Evolutionary conservation across 2,888 invertebrate genomes (phyloP), one percentile per base, ranked within the genome.

Genomic region (Cephus spinipes): DNA sequence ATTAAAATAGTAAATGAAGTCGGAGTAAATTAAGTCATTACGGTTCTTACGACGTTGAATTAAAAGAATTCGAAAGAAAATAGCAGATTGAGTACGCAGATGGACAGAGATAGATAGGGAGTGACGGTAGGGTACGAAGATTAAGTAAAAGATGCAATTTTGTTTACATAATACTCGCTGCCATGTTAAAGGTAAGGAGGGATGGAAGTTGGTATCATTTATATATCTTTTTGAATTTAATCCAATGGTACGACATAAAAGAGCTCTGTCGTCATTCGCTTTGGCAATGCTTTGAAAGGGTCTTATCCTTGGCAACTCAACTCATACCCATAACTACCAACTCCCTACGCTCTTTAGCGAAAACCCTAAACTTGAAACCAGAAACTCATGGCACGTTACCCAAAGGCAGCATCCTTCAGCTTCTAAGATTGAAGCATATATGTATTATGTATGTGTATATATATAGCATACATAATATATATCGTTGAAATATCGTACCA

Each of bases 161-260:
- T 12, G 23, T 9, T 23, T 0, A 55, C 9, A 9, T 6, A 55
- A 55, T 55, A 55, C 55, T 15, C 55, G 55, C 0, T 9, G 9
- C 55, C 55, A 55, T 55, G 23, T 23, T 55, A 0, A 23, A 55
- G 40, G 23, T 9, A 55, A 71, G 2, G 71, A 33, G 32, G 71
- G 12, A 15, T 32, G 15, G 15, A 31, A 71, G 31, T 12, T 15
- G 71, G 71, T 12, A 33, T 71, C 32, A 71, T 23, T 71, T 15
- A 23, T 71, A 71, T 71, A 33, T 71, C 71, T 71, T 71, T 71
- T 71, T 33, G 31, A 71, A 33, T 71, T 71, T 71, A 71, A 69
- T 69, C 11, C 30, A 69, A 33, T 71, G 71, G 9, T 31, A 31
- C 12, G 12, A 31, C 12, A 33, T 71, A 71, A 31, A 71, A 31